A percentile compares a stretch with the other conserved stretches of the same genome.
phyloP scores from a whole-genome alignment of 1,140 invertebrate species.

The Drosophila athabasca region DNA sequence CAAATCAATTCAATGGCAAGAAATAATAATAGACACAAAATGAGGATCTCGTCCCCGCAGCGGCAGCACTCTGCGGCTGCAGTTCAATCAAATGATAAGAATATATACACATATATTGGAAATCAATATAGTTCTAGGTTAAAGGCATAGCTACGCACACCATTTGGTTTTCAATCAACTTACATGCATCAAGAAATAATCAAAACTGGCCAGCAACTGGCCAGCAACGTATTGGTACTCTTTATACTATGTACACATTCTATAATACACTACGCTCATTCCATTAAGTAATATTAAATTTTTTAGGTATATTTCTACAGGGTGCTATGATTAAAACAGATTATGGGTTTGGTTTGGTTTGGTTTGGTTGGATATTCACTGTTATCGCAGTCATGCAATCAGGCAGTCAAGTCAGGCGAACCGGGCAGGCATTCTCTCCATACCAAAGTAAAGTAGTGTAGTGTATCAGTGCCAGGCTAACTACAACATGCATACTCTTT shows the following conservation, averaged over 20 bases:
- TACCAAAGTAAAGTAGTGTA: constrained; percentile 21
- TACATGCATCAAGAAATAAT: constrained; percentile 70
- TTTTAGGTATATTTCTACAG: constrained; percentile 23
- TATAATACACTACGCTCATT: constrained; percentile 56
- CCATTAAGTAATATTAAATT: constrained; percentile 21
- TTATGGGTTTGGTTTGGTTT: constrained; percentile 2
- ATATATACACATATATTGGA: constrained; percentile 18
- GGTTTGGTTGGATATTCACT: constrained; percentile 18
- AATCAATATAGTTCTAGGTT: constrained; percentile 50
- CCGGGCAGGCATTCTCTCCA: constrained; percentile 59
- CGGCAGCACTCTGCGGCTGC: constrained; percentile 13
- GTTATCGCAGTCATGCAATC: constrained; percentile 66
- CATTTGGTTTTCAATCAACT: constrained; percentile 56
- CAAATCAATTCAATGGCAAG: constrained; percentile 42
- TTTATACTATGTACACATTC: constrained; percentile 59
- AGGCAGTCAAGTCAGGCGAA: constrained; percentile 66
- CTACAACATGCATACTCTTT: constrained; percentile 60
- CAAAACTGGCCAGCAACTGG: constrained; percentile 51
- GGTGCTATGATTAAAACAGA: constrained; percentile 37
- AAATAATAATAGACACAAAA: constrained; percentile 40
- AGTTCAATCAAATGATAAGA: constrained; percentile 27
- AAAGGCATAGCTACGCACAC: constrained; percentile 63
- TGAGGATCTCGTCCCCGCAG: constrained; percentile 19
- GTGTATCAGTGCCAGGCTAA: constrained; percentile 36
- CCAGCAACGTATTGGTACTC: constrained; percentile 38